Conservation (phyloP, 1,140 invertebrate genomes). For the Hycleus cichorii region DNA sequence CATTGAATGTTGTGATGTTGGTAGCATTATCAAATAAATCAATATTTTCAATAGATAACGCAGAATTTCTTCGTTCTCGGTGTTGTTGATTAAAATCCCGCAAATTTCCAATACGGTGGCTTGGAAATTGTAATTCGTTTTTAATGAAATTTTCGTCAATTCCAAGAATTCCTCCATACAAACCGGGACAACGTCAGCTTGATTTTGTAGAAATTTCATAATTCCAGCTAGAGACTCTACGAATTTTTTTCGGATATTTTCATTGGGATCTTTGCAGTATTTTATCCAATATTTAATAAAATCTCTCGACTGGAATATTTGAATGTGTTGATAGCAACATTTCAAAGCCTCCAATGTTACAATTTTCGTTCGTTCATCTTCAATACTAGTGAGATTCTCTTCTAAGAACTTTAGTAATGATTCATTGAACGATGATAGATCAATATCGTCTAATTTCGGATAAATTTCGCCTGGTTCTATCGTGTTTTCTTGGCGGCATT, state of each 20-base stretch:
- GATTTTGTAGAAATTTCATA: conserved; percentile 37
- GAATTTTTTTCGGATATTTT: conserved; percentile 38
- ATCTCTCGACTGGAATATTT: conserved; percentile 39
- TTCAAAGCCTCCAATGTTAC: conserved; percentile 18
- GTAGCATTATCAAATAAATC: conserved; percentile 57
- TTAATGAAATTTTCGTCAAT: conserved; percentile 47
- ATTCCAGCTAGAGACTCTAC: conserved; percentile 29
- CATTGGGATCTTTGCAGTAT: conserved; percentile 37
- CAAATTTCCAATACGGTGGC: conserved; percentile 46
- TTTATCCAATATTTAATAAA: conserved; percentile 39
- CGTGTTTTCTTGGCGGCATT: conserved; percentile 8
- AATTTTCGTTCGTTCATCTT: conserved; percentile 13
- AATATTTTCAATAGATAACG: conserved; percentile 49
- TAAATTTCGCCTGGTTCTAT: not conserved
- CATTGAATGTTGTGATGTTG: conserved; percentile 51
- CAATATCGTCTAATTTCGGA: not conserved
- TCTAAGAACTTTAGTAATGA: conserved; percentile 20
- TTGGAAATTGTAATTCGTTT: conserved; percentile 45
- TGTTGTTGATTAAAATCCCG: conserved; percentile 47
- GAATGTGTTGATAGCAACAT: conserved; percentile 41
- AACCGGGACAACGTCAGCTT: conserved; percentile 27
- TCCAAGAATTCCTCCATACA: conserved; percentile 39
- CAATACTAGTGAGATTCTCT: conserved; percentile 7
- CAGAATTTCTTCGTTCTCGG: conserved; percentile 47
- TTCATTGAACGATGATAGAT: not conserved